phyloP scores from a whole-genome alignment of 2,888 invertebrate species.

The Unio pictorum region DNA sequence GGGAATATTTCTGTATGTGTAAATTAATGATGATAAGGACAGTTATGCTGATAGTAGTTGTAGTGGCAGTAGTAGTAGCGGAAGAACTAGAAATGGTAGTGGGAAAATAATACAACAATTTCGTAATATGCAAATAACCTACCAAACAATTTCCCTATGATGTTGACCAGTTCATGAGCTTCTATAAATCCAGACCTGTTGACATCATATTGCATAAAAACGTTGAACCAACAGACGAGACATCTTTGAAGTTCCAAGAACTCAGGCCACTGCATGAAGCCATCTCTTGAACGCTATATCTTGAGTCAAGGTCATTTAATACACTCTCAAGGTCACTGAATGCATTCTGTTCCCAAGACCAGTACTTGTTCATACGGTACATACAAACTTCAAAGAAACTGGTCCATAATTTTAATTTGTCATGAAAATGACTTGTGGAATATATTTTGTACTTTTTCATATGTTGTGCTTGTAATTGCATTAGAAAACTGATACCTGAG shows the following conservation, averaged over 20 bases:
- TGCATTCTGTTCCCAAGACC: not conserved
- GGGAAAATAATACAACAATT: not conserved
- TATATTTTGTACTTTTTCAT: too few relatives aligned
- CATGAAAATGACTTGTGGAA: too few relatives aligned
- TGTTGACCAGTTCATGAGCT: constrained; percentile 51
- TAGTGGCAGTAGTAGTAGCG: not conserved
- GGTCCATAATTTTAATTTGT: too few relatives aligned
- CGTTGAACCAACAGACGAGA: constrained; percentile 61
- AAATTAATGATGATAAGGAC: too few relatives aligned
- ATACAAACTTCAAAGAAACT: too few relatives aligned
- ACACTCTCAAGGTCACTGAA: too few relatives aligned
- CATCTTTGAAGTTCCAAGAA: constrained; percentile 66
- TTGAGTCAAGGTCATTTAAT: constrained; percentile 7
- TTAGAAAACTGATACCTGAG: too few relatives aligned
- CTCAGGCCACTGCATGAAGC: constrained; percentile 67
- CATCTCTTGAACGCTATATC: constrained; percentile 59
- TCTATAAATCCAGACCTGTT: constrained; percentile 61
- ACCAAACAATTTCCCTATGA: constrained; percentile 57
- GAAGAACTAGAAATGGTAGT: not conserved
- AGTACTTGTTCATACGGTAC: too few relatives aligned
- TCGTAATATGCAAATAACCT: constrained; percentile 12
- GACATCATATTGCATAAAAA: constrained; percentile 56
- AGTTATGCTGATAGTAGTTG: too few relatives aligned
- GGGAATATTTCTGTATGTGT: too few relatives aligned
- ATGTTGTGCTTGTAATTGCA: too few relatives aligned